Evolutionary conservation across 1,140 invertebrate species (phyloP).

Genomic region (Zaprionus ornatus): DNA sequence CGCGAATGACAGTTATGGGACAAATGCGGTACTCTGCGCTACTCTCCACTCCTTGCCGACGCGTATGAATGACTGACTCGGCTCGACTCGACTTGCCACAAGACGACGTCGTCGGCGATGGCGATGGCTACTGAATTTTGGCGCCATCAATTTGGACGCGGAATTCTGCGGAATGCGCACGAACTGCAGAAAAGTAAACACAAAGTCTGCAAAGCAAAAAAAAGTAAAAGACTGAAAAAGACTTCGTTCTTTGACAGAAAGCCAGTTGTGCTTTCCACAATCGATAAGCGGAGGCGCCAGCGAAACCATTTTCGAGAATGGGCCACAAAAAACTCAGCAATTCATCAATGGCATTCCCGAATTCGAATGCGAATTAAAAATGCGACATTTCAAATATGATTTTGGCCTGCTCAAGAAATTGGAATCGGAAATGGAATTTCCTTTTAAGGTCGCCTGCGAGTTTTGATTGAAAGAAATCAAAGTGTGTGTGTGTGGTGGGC

Average conservation of each 20-base stretch:
- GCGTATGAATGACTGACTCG: slow-evolving; percentile 55
- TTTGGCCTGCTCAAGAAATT: slow-evolving; percentile 32
- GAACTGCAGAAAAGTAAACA: slow-evolving; percentile 36
- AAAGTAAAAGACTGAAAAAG: slow-evolving; percentile 12
- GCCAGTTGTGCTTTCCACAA: slow-evolving; percentile 55
- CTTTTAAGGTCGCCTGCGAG: neutral
- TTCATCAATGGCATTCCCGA: slow-evolving; percentile 78
- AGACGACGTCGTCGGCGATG: neutral
- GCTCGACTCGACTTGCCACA: slow-evolving; percentile 2
- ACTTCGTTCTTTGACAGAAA: slow-evolving; percentile 12
- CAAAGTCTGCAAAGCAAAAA: slow-evolving; percentile 3
- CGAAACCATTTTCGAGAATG: slow-evolving; percentile 65
- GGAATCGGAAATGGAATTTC: slow-evolving; percentile 10
- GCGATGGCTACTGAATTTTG: slow-evolving; percentile 68
- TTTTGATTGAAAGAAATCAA: neutral
- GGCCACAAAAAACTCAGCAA: slow-evolving; percentile 29
- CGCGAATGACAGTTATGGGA: slow-evolving; percentile 77
- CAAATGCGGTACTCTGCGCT: slow-evolving; percentile 53
- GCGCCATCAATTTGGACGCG: slow-evolving; percentile 79
- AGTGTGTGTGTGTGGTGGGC: neutral
- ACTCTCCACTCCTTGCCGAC: slow-evolving; percentile 66
- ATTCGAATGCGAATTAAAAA: slow-evolving; percentile 56
- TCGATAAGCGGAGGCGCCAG: slow-evolving; percentile 69
- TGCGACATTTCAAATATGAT: slow-evolving; percentile 73
- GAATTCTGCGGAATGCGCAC: slow-evolving; percentile 72